These are phyloP conservation scores for Lacanobia wlatinum DNA, from an alignment of 2,888 invertebrate genomes.

Conservation along the genomic window DNA sequence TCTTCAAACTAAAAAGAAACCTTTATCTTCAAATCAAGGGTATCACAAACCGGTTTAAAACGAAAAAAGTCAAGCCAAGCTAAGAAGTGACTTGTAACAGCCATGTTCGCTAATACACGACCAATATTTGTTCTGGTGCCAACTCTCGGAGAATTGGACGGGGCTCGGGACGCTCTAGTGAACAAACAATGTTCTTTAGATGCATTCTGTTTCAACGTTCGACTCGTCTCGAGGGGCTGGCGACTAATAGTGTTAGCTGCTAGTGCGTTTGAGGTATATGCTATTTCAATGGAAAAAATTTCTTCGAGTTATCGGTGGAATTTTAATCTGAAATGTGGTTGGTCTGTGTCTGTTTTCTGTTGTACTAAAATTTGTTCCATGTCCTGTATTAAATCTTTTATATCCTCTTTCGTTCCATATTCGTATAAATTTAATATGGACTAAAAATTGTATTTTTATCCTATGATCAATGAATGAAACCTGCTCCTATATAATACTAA, in stretches of 20 bases:
- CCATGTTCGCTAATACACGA: conserved; percentile 82
- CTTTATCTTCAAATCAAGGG: conserved; percentile 57
- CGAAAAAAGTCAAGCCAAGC: conserved; percentile 66
- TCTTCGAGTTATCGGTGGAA: conserved; percentile 26
- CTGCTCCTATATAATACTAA: background rate
- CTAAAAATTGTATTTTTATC: background rate
- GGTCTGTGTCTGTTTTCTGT: background rate
- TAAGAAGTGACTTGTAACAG: conserved; percentile 81
- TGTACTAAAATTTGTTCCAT: background rate
- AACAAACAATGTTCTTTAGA: conserved; percentile 83
- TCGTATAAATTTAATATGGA: background rate
- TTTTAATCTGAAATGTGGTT: conserved; percentile 18
- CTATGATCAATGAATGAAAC: background rate
- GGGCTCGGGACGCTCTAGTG: conserved; percentile 74
- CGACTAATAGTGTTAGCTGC: conserved; percentile 74
- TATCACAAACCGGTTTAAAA: conserved; percentile 62
- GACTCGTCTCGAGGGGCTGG: conserved; percentile 67
- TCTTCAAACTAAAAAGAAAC: conserved; percentile 29
- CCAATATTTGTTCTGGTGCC: conserved; percentile 84
- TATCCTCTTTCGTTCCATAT: background rate
- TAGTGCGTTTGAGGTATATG: conserved; percentile 60
- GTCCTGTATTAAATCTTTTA: background rate
- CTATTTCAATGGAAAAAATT: conserved; percentile 50
- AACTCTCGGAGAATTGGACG: conserved; percentile 76
- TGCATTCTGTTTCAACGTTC: conserved; percentile 74